Evolutionary conservation across 2,888 invertebrate genomes (phyloP), one percentile per base, ranked within the genome.

Genomic region (Neoaliturus tenellus): DNA sequence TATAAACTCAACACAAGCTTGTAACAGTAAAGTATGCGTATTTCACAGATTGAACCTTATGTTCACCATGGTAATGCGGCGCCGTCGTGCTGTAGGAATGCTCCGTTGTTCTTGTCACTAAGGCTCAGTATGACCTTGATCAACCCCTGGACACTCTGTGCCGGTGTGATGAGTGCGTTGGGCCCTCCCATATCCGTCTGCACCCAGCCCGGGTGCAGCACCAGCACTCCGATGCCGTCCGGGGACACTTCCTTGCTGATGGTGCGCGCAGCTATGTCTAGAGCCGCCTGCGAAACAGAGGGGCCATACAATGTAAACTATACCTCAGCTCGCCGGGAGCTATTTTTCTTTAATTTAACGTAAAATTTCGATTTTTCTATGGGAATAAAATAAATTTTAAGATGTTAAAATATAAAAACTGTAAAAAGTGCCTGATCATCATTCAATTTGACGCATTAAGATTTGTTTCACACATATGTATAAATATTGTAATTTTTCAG

Each of bases 121-220:
- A 97, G 91, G 1, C 91, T 91, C 51, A 91, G 89, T 55, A 98
- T 90, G 2, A 96, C 94, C 8, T 93, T 90, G 20, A 97, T 90
- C 84, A 98, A 94, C 20, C 92, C 92, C 0, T 89, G 89, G 6
- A 95, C 93, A 89, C 96, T 95, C 0, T 93, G 92, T 33, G 94
- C 93, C 0, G 96, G 91, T 80, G 95, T 94, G 41, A 97, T 90
- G 0, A 95, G 94, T 0, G 98, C 98, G 87, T 93, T 94, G 55
- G 92, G 90, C 5, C 98, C 98, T 5, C 98, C 98, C 96, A 98
- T 95, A 86, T 95, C 95, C 0, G 98, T 98, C 89, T 94, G 94
- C 8, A 98, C 97, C 98, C 98, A 98, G 1, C 98, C 98, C 0
- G 98, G 98, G 91, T 98, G 98, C 85, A 98, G 89, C 82, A 88